Evolutionary conservation across 2,113 vertebrate genomes (phyloP).

Genomic region (Hydrochoerus hydrochaeris): DNA sequence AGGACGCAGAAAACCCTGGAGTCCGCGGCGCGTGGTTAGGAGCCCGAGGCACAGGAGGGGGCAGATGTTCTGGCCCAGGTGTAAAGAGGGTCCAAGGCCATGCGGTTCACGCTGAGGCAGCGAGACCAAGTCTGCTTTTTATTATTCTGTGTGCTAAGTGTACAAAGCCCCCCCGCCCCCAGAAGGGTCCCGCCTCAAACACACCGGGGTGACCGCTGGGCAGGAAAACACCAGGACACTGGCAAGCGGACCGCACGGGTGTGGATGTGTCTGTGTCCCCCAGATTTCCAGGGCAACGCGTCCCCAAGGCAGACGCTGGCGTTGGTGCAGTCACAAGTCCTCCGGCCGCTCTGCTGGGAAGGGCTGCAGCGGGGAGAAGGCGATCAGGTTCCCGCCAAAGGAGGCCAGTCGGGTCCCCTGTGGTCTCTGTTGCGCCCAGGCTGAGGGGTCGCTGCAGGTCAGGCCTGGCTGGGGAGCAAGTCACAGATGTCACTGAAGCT

Average conservation of each 20-base stretch:
- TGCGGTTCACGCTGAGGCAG: constrained; percentile 22
- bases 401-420: constrained; percentile 56
- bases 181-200: constrained; percentile 49
- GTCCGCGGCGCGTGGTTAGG: not conserved
- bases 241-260: not conserved
- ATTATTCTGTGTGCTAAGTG: constrained; percentile 66
- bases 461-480: constrained; percentile 59
- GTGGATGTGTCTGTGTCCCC: not conserved
- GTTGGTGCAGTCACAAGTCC: constrained; percentile 54
- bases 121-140: constrained; percentile 49
- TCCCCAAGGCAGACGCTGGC: no score
- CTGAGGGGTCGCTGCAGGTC: not conserved
- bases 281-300: not conserved
- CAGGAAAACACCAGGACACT: not conserved
- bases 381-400: constrained; percentile 76
- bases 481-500: constrained; percentile 31
- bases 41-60: not conserved
- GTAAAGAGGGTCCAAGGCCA: constrained; percentile 14
- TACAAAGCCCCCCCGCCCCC: constrained; percentile 53
- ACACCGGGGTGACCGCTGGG: not conserved
- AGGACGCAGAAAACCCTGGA: not conserved
- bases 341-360: not conserved
- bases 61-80: constrained; percentile 3
- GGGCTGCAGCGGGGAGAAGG: constrained; percentile 71
- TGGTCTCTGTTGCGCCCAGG: constrained; percentile 7